These are phyloP conservation scores for Lethrus apterus DNA, from an alignment of 1,140 invertebrate species.

Conservation along the genomic window DNA sequence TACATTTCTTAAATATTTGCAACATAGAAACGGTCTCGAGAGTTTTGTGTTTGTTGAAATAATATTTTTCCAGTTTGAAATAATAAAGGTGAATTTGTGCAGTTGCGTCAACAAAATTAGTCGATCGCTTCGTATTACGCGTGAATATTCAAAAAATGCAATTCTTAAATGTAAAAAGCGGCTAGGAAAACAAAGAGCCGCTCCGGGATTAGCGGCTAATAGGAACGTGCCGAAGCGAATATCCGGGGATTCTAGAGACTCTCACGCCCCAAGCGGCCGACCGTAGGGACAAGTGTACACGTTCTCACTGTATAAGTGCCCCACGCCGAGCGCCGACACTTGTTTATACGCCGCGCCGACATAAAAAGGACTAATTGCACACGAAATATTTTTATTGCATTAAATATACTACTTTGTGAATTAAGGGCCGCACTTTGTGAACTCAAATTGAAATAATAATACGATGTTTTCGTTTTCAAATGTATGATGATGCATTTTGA, in stretches of 20 bases:
- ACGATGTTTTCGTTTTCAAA: too few relatives aligned
- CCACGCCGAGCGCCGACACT: constrained; percentile 1
- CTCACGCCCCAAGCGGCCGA: constrained; percentile 26
- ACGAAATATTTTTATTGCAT: constrained; percentile 18
- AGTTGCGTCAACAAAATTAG: too few relatives aligned
- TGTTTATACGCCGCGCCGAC: constrained; percentile 14
- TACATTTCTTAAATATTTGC: too few relatives aligned
- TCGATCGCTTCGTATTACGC: too few relatives aligned
- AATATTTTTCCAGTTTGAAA: too few relatives aligned
- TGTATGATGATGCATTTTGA: too few relatives aligned
- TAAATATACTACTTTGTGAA: constrained; percentile 2
- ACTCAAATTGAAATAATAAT: constrained; percentile 1
- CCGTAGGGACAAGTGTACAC: constrained; percentile 32
- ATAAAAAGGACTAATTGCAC: constrained; percentile 20
- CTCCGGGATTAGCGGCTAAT: constrained; percentile 32
- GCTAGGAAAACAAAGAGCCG: constrained; percentile 23
- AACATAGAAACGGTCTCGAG: too few relatives aligned
- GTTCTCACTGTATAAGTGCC: constrained; percentile 23
- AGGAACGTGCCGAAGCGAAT: constrained; percentile 32
- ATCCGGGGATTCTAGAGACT: constrained; percentile 32
- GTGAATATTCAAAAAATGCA: not conserved
- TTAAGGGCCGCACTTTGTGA: not conserved
- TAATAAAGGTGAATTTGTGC: too few relatives aligned
- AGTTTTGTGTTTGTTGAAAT: too few relatives aligned
- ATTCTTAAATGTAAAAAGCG: constrained; percentile 5